phyloP scores from a whole-genome alignment of 2,888 invertebrate genomes.

The Halictus ligatus region DNA sequence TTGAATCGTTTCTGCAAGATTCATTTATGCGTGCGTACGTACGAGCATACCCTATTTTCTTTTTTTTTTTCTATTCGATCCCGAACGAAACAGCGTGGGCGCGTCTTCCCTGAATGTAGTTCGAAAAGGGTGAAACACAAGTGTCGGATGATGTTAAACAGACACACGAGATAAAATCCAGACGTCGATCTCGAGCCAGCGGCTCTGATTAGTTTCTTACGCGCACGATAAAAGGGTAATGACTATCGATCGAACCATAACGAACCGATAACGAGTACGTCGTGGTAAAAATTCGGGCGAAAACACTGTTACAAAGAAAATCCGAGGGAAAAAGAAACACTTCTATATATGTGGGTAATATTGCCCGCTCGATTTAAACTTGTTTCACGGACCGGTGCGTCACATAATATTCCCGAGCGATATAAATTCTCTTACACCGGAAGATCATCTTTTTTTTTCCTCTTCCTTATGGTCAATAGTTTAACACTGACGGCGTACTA shows the following conservation, averaged over 20 bases:
- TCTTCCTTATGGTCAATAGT: constrained; percentile 29
- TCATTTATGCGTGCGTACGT: constrained; percentile 9
- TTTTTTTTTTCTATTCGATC: background rate
- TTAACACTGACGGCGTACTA: constrained; percentile 40
- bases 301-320: background rate
- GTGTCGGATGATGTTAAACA: background rate
- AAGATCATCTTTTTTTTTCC: constrained; percentile 40
- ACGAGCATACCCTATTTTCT: constrained; percentile 31
- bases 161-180: constrained; percentile 19
- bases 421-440: constrained; percentile 42
- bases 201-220: background rate
- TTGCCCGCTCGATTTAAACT: constrained; percentile 62
- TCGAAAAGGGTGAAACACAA: background rate
- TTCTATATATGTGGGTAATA: constrained; percentile 25
- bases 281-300: constrained; percentile 2
- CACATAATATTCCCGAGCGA: constrained; percentile 29
- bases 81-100: constrained; percentile 1
- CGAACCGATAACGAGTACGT: background rate
- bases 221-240: background rate
- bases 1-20: constrained; percentile 32
- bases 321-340: constrained; percentile 4
- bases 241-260: constrained; percentile 4
- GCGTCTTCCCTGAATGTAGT: background rate
- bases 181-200: background rate
- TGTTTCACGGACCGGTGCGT: constrained; percentile 48